These are phyloP conservation scores for Philhelius pedissequus DNA, from an alignment of 2,888 invertebrate genomes.

Conservation along the genomic window DNA sequence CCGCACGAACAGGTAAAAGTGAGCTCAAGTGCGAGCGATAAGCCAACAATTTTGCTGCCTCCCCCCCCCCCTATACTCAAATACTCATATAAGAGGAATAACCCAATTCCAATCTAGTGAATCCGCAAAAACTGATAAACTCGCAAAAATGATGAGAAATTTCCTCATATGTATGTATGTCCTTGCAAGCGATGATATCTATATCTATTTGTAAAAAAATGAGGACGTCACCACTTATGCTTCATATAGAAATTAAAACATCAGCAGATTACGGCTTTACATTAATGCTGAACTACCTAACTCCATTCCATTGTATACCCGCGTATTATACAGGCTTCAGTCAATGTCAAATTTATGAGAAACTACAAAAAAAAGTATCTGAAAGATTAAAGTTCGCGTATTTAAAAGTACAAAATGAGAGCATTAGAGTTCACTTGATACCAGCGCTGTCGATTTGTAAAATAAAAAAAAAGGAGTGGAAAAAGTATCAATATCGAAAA, in stretches of 20 bases:
- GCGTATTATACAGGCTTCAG: slow-evolving; percentile 20
- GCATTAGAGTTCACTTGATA: slow-evolving; percentile 20
- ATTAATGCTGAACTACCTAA: neutral
- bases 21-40: slow-evolving; percentile 8
- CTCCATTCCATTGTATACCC: slow-evolving; percentile 13
- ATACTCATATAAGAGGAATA: slow-evolving; percentile 1
- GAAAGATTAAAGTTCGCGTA: slow-evolving; percentile 56
- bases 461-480: neutral
- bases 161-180: slow-evolving; percentile 11
- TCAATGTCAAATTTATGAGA: slow-evolving; percentile 57
- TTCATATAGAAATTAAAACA: slow-evolving; percentile 8
- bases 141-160: slow-evolving; percentile 30
- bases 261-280: slow-evolving; percentile 28
- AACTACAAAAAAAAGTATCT: slow-evolving; percentile 7
- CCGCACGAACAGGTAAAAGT: slow-evolving; percentile 17
- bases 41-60: neutral
- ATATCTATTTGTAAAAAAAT: neutral
- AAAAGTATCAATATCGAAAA: neutral
- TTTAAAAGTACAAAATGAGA: slow-evolving; percentile 41
- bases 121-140: slow-evolving; percentile 39
- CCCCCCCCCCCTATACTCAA: neutral
- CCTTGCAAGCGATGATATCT: slow-evolving; percentile 12
- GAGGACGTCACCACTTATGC: slow-evolving; percentile 37
- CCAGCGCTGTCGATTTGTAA: neutral
- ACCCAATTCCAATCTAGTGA: slow-evolving; percentile 32